Base-by-base conservation (phyloP, 30 jellyfish, hydroid and myxozoan species). In the Pseudorhiza aurosa region DNA sequence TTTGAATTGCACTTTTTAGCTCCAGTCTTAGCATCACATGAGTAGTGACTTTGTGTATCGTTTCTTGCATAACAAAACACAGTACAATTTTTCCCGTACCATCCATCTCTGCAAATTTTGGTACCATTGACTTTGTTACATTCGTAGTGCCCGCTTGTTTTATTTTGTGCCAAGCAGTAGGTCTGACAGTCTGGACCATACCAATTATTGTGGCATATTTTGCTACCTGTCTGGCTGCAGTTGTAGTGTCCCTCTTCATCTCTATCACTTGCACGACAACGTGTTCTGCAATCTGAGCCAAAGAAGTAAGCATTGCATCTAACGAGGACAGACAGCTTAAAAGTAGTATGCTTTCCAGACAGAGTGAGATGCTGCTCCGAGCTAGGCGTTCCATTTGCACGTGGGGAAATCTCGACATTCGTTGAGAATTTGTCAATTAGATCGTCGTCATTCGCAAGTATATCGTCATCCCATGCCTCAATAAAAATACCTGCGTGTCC, bases 71-170 rank as follows among this genome's bases (percentile, higher is more conserved):
- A 11, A 40, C 95, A 84, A 68, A 39, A 65, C 8, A 19, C 74
- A 7, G 75, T 40, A n/a, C 91, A 79, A 12, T 83, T 70, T 30
- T 26, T 29, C 2, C 95, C 95, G 43, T 68, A 70, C 95, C 95
- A 83, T 26, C 28, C 15, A 8, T 14, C 25, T 37, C 36, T 62
- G 36, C 95, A 83, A 8, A 58, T 44, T 57, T 71, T 83, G 12
- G 32, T 33, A 27, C 95, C 95, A 55, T 68, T 59, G 2, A 1
- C 5, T 5, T 8, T 27, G 31, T 69, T 64, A 40, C 95, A 83
- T 40, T 33, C 77, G 44, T 68, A 83, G 28, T 60, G 55, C 32
- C 77, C 88, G 2, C 25, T 24, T 19, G 70, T 73, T 7, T 57
- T 89, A 45, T 72, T 63, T 27, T 62, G 62, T 64, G 78, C 82